Base-by-base conservation (phyloP, 2,797 vertebrate species). In the Xerus rutilus region DNA sequence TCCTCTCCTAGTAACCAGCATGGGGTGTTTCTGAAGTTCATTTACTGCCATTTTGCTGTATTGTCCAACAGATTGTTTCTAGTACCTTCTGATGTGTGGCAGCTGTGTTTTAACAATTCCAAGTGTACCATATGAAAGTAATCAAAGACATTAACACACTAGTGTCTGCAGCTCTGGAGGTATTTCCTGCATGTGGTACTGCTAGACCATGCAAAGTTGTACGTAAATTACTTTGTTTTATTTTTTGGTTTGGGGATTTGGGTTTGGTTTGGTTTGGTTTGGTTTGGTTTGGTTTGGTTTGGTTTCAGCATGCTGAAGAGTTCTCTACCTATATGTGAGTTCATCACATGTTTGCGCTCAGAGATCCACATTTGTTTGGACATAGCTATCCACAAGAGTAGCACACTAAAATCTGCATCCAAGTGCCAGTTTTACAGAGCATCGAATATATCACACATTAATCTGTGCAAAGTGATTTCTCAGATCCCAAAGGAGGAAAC, bases 41-140 rank as follows among this genome's bases (percentile, higher is more conserved):
- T 83, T 96, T 96, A 93, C 72, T 88, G 86, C 88, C 81, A 96
- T 96, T 97, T 96, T 96, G 95, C 85, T 96, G 45, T 86, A 96
- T 94, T 95, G 89, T 91, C 82, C 96, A 95, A 96, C 97, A 93
- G 85, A 87, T 89, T 98, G 95, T 97, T 90, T 97, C 76, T 97
- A 90, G 92, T 96, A 95, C 79, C 90, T 94, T 97, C 83, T 97
- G 95, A 88, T 95, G 97, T 97, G 64, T 91, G 89, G 87, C 97
- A 98, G 90, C 93, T 96, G 95, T 95, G 89, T 91, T 86, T 94
- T 92, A 96, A 95, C 94, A 98, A 97, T 65, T 86, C 79, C 96
- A 97, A 98, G 97, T 47, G 74, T 82, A 96, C 93, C 81, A 95
- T 95, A 92, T 59, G 45, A 97, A 98, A 97, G 89, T 93, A 97